These are phyloP conservation scores for Oegoconia quadripuncta DNA, from an alignment of 2,888 invertebrate species.

Conservation along the genomic window DNA sequence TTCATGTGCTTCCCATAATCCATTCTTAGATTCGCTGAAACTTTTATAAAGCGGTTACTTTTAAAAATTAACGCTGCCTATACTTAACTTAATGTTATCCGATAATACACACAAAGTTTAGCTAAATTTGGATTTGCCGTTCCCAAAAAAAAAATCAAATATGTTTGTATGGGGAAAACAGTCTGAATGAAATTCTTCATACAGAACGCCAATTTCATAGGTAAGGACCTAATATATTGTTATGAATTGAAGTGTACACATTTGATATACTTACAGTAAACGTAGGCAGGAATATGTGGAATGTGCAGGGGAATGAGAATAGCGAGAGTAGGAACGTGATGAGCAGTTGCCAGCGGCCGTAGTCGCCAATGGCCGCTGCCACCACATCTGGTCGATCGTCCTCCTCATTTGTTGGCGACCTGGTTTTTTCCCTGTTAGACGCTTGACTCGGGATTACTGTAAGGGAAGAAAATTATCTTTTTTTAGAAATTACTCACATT, in stretches of 20 bases:
- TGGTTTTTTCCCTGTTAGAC: slow-evolving; percentile 48
- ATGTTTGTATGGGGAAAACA: no score
- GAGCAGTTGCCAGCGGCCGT: slow-evolving; percentile 87
- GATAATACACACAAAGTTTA: no score
- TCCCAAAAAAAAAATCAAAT: no score
- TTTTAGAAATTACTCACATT: not conserved
- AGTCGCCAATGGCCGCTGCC: slow-evolving; percentile 84
- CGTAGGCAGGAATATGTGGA: slow-evolving; percentile 87
- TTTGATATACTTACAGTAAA: slow-evolving; percentile 78
- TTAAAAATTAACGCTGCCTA: no score
- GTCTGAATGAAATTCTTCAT: no score
- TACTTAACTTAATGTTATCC: no score
- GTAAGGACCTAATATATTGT: no score
- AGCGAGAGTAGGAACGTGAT: slow-evolving; percentile 86
- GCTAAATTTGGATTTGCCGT: no score
- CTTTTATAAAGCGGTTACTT: no score
- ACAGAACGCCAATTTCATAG: no score
- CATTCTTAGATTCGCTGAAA: no score
- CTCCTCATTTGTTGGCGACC: slow-evolving; percentile 33
- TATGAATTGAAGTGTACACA: not conserved
- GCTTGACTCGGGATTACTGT: slow-evolving; percentile 68
- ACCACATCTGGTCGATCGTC: slow-evolving; percentile 82
- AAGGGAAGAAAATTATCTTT: slow-evolving; percentile 21
- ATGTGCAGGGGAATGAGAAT: slow-evolving; percentile 89
- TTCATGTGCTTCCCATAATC: no score